These are phyloP conservation scores for Copidosoma aretas DNA, from an alignment of 2,888 invertebrate genomes.

Conservation along the genomic window DNA sequence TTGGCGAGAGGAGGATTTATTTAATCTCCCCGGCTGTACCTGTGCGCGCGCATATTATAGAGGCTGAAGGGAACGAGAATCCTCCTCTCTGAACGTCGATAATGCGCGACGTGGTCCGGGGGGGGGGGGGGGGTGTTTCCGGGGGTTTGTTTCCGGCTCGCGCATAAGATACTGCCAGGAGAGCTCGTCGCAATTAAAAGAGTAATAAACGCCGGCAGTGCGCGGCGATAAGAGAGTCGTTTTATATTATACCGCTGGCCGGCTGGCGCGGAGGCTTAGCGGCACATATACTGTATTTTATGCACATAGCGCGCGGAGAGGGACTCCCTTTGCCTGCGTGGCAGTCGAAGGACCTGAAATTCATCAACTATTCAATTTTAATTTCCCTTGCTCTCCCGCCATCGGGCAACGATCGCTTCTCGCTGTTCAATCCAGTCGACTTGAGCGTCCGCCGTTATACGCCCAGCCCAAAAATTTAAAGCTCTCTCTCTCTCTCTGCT, in stretches of 20 bases:
- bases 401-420: conserved; percentile 32
- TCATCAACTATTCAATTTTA: conserved; percentile 62
- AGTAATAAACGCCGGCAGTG: conserved; percentile 25
- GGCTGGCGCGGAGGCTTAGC: conserved; percentile 18
- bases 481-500: conserved; percentile 7
- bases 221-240: conserved; percentile 30
- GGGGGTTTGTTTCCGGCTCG: too few species aligned
- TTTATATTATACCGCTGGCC: conserved; percentile 17
- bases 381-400: conserved; percentile 50
- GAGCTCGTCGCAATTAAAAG: conserved; percentile 23
- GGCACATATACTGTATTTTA: not conserved
- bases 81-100: conserved; percentile 46
- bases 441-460: conserved; percentile 36
- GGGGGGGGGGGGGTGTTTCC: too few species aligned
- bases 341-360: conserved; percentile 48
- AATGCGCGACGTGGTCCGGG: too few species aligned
- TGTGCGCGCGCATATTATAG: too few species aligned
- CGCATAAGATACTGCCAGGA: too few species aligned
- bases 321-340: not conserved
- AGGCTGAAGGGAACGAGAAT: too few species aligned
- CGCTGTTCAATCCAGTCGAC: conserved; percentile 39
- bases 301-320: not conserved
- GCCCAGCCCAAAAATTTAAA: too few species aligned
- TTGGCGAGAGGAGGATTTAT: conserved; percentile 47
- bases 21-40: conserved; percentile 55